Evolutionary conservation across 1,140 invertebrate genomes (phyloP).

Genomic region (Brachionus paranguensis): DNA sequence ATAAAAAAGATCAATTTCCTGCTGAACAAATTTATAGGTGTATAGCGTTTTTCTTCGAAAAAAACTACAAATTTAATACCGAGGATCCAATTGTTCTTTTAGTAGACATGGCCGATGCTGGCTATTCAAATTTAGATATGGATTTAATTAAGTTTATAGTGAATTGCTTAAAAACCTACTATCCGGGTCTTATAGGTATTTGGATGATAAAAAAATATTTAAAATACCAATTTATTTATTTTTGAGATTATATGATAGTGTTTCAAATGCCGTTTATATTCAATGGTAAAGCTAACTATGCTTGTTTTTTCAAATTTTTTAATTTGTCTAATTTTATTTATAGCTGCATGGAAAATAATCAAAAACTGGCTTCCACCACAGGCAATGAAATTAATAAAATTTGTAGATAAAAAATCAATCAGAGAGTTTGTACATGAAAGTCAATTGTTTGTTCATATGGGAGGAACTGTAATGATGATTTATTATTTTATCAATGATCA

Average conservation of each 20-base stretch:
- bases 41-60: constrained; percentile 80
- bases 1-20: constrained; percentile 66
- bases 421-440: constrained; percentile 70
- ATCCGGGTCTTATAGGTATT: constrained; percentile 64
- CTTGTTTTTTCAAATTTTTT: not conserved
- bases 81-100: constrained; percentile 73
- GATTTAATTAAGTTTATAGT: constrained; percentile 68
- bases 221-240: constrained; percentile 52
- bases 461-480: constrained; percentile 64
- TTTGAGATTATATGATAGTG: constrained; percentile 79
- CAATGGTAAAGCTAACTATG: constrained; percentile 62
- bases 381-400: constrained; percentile 80
- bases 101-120: constrained; percentile 80
- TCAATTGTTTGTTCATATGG: constrained; percentile 72
- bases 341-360: constrained; percentile 84
- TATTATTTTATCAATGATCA: not conserved
- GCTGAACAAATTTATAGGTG: constrained; percentile 70
- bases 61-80: constrained; percentile 64
- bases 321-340: constrained; percentile 46
- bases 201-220: not conserved
- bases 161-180: constrained; percentile 77
- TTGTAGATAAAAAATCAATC: constrained; percentile 70
- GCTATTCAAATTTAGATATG: constrained; percentile 71
- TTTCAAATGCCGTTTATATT: constrained; percentile 91
- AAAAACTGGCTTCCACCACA: constrained; percentile 79